Evolutionary conservation across 2,888 invertebrate species (phyloP).

Genomic region (Charanyca ferruginea): DNA sequence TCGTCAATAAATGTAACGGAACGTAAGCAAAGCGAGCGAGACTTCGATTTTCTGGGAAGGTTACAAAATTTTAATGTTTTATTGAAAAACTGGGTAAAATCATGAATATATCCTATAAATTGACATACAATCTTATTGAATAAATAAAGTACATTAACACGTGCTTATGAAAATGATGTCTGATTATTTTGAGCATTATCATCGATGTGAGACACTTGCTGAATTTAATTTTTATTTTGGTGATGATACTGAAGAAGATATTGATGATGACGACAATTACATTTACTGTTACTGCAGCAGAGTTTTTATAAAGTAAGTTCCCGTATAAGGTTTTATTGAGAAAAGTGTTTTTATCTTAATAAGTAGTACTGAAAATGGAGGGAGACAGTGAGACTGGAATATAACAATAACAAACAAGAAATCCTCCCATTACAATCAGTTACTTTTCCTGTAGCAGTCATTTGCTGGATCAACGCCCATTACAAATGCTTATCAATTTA

Average conservation of each 20-base stretch:
- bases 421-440: background rate
- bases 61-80: slow-evolving; percentile 42
- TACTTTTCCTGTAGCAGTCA: background rate
- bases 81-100: slow-evolving; percentile 7
- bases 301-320: slow-evolving; percentile 92
- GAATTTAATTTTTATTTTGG: slow-evolving; percentile 90
- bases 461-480: background rate
- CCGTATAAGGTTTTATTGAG: slow-evolving; percentile 9
- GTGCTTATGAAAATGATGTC: slow-evolving; percentile 77
- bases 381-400: slow-evolving; percentile 8
- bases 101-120: slow-evolving; percentile 1
- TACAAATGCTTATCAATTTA: background rate
- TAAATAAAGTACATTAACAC: slow-evolving; percentile 12
- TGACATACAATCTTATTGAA: slow-evolving; percentile 18
- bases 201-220: slow-evolving; percentile 93
- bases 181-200: slow-evolving; percentile 84
- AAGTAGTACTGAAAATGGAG: slow-evolving; percentile 40
- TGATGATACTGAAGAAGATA: slow-evolving; percentile 77
- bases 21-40: slow-evolving; percentile 38
- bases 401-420: background rate
- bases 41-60: slow-evolving; percentile 60
- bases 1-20: slow-evolving; percentile 18
- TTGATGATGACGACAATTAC: slow-evolving; percentile 86
- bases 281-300: slow-evolving; percentile 94
- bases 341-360: slow-evolving; percentile 5